Conservation (phyloP, 2,888 invertebrate species). For the Heliothis peltigera region DNA sequence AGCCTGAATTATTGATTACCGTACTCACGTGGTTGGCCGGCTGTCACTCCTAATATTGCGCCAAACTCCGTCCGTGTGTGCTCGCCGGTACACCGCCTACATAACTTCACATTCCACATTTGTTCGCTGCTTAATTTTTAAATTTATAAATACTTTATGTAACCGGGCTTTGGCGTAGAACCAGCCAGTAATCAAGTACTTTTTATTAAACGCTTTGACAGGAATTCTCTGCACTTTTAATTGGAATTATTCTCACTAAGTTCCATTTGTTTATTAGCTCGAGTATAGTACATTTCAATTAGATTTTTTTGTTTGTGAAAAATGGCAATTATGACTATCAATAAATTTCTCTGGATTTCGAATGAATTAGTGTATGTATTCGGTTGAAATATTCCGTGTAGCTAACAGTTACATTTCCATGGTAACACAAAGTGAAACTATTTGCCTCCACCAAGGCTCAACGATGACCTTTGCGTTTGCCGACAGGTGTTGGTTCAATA, state of each 20-base stretch:
- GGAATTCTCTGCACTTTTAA: slow-evolving; percentile 30
- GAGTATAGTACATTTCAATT: not conserved
- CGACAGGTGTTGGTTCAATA: slow-evolving; percentile 19
- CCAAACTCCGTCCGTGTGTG: slow-evolving; percentile 17
- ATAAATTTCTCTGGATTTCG: not conserved
- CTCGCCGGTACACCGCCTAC: slow-evolving; percentile 16
- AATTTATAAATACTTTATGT: slow-evolving; percentile 38
- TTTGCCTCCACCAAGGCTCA: slow-evolving; percentile 20
- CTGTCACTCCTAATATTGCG: slow-evolving; percentile 54
- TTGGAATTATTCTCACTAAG: slow-evolving; percentile 33
- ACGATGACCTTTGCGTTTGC: slow-evolving; percentile 46
- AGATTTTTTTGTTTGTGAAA: not conserved
- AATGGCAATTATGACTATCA: not conserved
- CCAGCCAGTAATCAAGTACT: slow-evolving; percentile 11
- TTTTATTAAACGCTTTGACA: slow-evolving; percentile 29
- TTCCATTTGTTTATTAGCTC: slow-evolving; percentile 13
- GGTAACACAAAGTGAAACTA: slow-evolving; percentile 29
- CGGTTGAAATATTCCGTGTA: slow-evolving; percentile 3
- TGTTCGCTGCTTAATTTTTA: slow-evolving; percentile 31
- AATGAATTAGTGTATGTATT: not conserved
- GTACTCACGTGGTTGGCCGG: slow-evolving; percentile 37
- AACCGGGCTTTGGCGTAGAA: too few relatives aligned
- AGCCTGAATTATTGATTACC: slow-evolving; percentile 60
- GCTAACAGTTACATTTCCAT: slow-evolving; percentile 23
- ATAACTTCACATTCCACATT: slow-evolving; percentile 17